Percentiles rank a stretch among this genome's conserved stretches.
Evolutionary conservation across 2,797 vertebrate genomes (phyloP).

Genomic region (Vireo griseus): DNA sequence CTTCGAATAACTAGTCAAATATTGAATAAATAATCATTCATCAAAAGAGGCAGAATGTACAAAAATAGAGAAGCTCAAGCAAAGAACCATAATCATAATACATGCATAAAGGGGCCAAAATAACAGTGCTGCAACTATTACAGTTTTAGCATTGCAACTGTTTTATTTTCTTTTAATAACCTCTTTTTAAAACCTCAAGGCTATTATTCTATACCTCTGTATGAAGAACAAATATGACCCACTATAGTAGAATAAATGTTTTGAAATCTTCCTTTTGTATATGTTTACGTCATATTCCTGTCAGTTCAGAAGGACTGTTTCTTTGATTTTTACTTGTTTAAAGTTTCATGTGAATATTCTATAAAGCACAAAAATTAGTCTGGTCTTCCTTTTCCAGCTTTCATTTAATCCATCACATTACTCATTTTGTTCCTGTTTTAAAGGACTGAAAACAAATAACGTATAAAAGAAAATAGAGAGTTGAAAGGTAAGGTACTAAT

Average conservation of each 20-base stretch:
- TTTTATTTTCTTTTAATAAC: not conserved
- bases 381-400: not conserved
- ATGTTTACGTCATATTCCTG: not conserved
- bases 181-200: not conserved
- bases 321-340: not conserved
- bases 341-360: not conserved
- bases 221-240: not conserved
- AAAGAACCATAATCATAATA: not conserved
- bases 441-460: not conserved
- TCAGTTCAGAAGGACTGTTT: not conserved
- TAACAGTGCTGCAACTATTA: not conserved
- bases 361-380: not conserved
- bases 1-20: not conserved
- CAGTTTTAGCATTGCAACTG: not conserved
- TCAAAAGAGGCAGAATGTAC: not conserved
- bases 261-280: not conserved
- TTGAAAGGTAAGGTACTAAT: not conserved
- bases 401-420: not conserved
- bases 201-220: not conserved
- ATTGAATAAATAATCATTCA: not conserved
- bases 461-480: not conserved
- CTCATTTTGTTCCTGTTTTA: not conserved
- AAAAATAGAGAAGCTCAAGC: not conserved
- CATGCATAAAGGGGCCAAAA: not conserved
- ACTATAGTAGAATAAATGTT: not conserved